Evolutionary conservation across 1,140 invertebrate species (phyloP), one percentile per base, ranked within the genome.

Genomic region (Tetraneura akinire): DNA sequence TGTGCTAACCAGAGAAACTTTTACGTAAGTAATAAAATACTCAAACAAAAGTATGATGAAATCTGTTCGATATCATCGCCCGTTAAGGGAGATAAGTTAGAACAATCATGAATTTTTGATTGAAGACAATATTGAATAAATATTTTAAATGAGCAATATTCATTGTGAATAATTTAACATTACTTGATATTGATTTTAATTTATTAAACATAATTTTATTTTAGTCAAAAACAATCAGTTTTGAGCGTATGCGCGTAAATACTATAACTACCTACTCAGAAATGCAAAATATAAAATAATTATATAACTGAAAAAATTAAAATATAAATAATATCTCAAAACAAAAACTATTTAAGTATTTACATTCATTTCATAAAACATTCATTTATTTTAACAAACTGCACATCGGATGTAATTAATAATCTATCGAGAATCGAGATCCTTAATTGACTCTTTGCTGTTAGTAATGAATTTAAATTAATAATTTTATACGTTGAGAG

Each of bases 1-100:
- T 66, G 62, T 66, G 62, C 42, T 66, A 21, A 66, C n/a, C 32
- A 14, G 3, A 42, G 18, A 66, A 66, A 66, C 32, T 66, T 66
- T 21, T 45, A 13, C 21, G 32, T 42, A 21, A 45, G 32, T 42
- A 42, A 42, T 23, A 21, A n/a, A 66, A 66, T 21, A 42, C 32
- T 42, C 11, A 0, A 42, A 42, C n/a, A 14, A 66, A 66, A 66
- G n/a, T 66, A 42, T 66, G n/a, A 21, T 11, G n/a, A 64, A 66
- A 66, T 66, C 62, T 13, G n/a, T 42, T n/a, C 5, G 21, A 42
- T 1, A 23, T 55, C 51, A 37, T 55, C 49, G 51, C 23, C 16
- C 18, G 32, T 37, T 37, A 37, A 37, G 3, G 32, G 8, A 37
- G 32, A 42, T 9, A 21, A 55, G 32, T 6, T 42, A 66, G 21